Percentiles rank a stretch among this genome's conserved stretches.
Conservation (phyloP, 2,888 invertebrate genomes). For the Alentia gelatinosa region DNA sequence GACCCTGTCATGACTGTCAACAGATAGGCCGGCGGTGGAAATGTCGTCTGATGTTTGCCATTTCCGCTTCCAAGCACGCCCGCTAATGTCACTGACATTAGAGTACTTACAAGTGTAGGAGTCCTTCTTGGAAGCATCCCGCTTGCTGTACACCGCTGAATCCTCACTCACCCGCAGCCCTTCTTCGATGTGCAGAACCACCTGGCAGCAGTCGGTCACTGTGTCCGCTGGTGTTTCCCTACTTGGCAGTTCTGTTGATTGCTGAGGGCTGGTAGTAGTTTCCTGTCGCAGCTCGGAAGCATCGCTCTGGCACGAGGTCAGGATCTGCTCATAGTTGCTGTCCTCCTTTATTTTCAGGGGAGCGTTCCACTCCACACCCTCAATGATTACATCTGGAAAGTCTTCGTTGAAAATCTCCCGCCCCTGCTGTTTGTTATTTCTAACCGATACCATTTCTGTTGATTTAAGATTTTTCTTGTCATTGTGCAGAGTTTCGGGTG, state of each 20-base stretch:
- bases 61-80: not conserved
- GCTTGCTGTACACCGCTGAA: too few relatives aligned
- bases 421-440: not conserved
- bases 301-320: not conserved
- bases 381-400: not conserved
- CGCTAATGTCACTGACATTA: not conserved
- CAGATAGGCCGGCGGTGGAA: not conserved
- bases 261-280: too few relatives aligned
- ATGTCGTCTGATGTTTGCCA: not conserved
- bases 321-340: not conserved
- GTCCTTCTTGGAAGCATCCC: too few relatives aligned
- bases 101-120: not conserved
- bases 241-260: too few relatives aligned
- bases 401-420: not conserved
- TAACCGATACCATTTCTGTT: not conserved
- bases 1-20: not conserved
- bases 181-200: constrained; percentile 1
- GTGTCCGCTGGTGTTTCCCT: not conserved
- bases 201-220: not conserved
- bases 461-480: not conserved
- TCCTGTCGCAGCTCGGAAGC: too few relatives aligned
- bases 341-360: not conserved
- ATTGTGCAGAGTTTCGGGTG: not conserved
- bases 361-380: not conserved
- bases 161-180: not conserved